Conservation (phyloP, 2,888 invertebrate genomes). For the Bombylius discolor region DNA sequence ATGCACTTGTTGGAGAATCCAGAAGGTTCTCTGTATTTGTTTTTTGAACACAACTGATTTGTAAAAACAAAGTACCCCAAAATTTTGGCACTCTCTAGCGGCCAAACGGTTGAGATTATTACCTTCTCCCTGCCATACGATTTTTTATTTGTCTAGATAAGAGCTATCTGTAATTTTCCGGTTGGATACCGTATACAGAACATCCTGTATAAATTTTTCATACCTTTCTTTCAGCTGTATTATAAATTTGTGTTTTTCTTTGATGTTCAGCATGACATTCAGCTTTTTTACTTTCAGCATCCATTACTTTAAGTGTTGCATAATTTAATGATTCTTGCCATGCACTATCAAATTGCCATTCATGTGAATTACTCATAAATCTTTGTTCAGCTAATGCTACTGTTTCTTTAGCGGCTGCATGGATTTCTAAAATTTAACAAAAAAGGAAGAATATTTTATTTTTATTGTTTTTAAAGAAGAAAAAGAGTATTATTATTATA, state of each 20-base stretch:
- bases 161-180: background rate
- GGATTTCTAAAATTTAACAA: conserved; percentile 49
- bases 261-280: conserved; percentile 82
- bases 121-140: too few relatives aligned
- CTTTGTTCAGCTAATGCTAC: conserved; percentile 81
- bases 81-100: too few relatives aligned
- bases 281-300: conserved; percentile 82
- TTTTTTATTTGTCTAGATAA: too few relatives aligned
- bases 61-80: too few relatives aligned
- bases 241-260: conserved; percentile 63
- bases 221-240: conserved; percentile 67
- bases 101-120: too few relatives aligned
- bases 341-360: conserved; percentile 76
- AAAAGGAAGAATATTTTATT: background rate
- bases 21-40: too few relatives aligned
- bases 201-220: background rate
- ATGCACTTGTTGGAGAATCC: too few relatives aligned
- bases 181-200: background rate
- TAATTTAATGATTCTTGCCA: conserved; percentile 97
- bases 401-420: conserved; percentile 87
- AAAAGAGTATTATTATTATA: background rate
- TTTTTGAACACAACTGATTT: too few relatives aligned
- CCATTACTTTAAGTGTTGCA: conserved; percentile 89
- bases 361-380: conserved; percentile 37
- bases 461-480: background rate